These are phyloP conservation scores for Teleogryllus oceanicus DNA, from an alignment of 2,888 invertebrate species.

Conservation along the genomic window DNA sequence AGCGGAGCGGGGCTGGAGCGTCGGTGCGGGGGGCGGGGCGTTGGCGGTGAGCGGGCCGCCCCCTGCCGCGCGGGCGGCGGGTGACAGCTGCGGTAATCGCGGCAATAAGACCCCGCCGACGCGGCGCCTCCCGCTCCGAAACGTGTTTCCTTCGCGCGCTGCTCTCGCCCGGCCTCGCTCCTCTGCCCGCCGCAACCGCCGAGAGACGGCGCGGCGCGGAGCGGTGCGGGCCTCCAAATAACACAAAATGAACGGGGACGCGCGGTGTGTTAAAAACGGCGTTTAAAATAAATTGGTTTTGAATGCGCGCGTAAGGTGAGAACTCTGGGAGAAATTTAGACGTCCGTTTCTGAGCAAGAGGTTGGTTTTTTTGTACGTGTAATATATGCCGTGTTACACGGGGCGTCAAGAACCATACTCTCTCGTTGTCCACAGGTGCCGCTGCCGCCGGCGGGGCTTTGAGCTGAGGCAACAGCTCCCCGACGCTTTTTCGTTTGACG, in stretches of 20 bases:
- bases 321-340: slow-evolving; percentile 7
- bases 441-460: too few species aligned
- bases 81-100: slow-evolving; percentile 18
- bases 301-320: slow-evolving; percentile 18
- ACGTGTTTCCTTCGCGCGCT: neutral
- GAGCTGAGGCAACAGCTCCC: too few species aligned
- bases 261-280: neutral
- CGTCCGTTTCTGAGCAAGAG: slow-evolving; percentile 9
- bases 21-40: too few species aligned
- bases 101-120: too few species aligned
- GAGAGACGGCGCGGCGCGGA: neutral
- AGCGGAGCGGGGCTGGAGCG: too few species aligned
- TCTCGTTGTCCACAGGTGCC: too few species aligned
- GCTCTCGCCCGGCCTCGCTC: neutral
- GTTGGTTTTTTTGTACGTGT: neutral
- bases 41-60: neutral
- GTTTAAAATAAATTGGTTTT: slow-evolving; percentile 18
- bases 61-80: neutral
- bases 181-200: neutral
- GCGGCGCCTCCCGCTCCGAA: too few species aligned
- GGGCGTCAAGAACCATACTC: too few species aligned
- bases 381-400: too few species aligned
- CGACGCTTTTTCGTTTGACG: too few species aligned
- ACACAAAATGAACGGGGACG: slow-evolving; percentile 2
- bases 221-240: neutral